Evolutionary conservation across 2,113 vertebrate genomes (phyloP).

Genomic region (Phylloscopus trochiloides): DNA sequence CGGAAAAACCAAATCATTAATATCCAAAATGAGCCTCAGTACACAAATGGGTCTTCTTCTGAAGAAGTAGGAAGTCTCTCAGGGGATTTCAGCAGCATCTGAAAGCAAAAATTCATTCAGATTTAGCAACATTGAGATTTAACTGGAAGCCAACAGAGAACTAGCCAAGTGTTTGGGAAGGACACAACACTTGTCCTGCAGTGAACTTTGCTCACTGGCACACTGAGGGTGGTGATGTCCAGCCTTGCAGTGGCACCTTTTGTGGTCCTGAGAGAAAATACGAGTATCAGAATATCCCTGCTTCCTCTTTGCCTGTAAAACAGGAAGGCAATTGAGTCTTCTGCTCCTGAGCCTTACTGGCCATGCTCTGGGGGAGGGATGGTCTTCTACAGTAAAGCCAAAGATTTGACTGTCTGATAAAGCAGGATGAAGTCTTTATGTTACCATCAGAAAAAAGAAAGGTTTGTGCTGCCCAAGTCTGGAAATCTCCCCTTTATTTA

Average conservation of each 20-base stretch:
- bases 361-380: not conserved
- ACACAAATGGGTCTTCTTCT: not conserved
- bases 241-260: not conserved
- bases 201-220: not conserved
- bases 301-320: not conserved
- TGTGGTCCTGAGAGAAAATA: not conserved
- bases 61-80: not conserved
- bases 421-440: not conserved
- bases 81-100: not conserved
- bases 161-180: not conserved
- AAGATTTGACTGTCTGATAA: not conserved
- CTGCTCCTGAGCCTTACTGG: not conserved
- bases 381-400: not conserved
- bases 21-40: not conserved
- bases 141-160: not conserved
- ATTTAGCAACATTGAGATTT: not conserved
- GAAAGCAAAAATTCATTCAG: not conserved
- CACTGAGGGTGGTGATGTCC: not conserved
- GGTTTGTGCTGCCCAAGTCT: not conserved
- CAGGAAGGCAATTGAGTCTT: not conserved
- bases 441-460: not conserved
- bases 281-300: not conserved
- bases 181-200: not conserved
- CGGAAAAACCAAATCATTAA: not conserved
- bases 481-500: not conserved